These are phyloP conservation scores for Coilia nasus DNA, from an alignment of 2,797 vertebrate genomes.

Conservation along the genomic window DNA sequence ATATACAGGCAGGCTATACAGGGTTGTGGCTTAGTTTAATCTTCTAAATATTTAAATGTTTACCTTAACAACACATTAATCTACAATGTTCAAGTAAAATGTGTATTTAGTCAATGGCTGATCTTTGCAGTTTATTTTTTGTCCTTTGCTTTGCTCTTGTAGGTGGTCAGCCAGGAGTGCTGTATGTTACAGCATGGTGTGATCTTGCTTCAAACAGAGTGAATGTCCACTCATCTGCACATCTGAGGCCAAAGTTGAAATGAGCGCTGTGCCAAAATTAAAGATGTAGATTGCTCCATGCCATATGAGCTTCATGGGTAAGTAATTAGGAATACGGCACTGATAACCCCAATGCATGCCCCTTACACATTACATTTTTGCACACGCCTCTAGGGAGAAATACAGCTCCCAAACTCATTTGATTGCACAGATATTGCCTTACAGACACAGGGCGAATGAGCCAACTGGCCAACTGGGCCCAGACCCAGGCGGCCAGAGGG, in stretches of 20 bases:
- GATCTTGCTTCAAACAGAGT: not conserved
- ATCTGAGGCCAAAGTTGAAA: not conserved
- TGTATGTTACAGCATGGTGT: not conserved
- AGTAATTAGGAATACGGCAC: not conserved
- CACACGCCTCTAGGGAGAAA: not conserved
- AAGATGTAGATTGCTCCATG: not conserved
- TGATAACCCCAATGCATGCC: not conserved
- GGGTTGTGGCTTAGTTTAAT: not conserved
- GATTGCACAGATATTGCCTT: not conserved
- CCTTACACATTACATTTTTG: not conserved
- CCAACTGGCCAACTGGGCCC: too few relatives aligned
- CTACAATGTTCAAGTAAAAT: not conserved
- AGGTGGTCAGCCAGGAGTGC: not conserved
- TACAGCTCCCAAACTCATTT: not conserved
- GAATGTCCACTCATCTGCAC: not conserved
- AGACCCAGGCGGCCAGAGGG: too few relatives aligned
- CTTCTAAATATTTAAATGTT: not conserved
- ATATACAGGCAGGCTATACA: not conserved
- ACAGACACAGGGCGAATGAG: not conserved
- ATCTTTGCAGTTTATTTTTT: not conserved
- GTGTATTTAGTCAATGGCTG: not conserved
- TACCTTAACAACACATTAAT: not conserved
- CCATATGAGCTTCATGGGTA: not conserved
- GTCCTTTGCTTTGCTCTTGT: not conserved
- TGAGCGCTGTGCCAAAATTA: not conserved